phyloP scores from a whole-genome alignment of 2,888 invertebrate genomes.

The Plagodis dolabraria region DNA sequence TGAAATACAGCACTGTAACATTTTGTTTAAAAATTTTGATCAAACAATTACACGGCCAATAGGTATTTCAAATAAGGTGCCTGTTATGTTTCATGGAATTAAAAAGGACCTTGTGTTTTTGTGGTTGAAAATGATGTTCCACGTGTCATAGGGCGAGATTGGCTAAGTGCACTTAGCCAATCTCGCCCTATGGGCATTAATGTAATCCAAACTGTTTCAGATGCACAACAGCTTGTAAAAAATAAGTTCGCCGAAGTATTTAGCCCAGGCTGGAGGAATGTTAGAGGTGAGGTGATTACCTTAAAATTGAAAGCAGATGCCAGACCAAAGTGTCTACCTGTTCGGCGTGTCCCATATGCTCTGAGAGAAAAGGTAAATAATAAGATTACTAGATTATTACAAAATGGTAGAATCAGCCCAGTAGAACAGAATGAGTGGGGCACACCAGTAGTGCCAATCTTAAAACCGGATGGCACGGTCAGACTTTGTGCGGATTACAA shows the following conservation, averaged over 20 bases:
- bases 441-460: not conserved
- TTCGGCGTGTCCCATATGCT: not conserved
- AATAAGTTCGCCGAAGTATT: not conserved
- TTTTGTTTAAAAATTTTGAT: no score
- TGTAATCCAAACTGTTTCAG: no score
- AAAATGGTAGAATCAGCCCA: not conserved
- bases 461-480: not conserved
- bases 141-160: no score
- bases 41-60: no score
- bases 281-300: not conserved
- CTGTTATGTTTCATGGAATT: no score
- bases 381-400: not conserved
- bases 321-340: not conserved
- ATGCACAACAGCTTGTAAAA: not conserved
- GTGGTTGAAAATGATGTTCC: no score
- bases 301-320: not conserved
- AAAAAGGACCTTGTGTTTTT: no score
- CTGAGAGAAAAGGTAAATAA: not conserved
- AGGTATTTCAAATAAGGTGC: no score
- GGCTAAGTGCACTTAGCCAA: no score
- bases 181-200: no score
- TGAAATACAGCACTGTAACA: no score
- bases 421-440: not conserved
- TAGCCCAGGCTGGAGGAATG: not conserved
- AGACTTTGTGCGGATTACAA: not conserved